A percentile compares a stretch with the other conserved stretches of the same genome.
phyloP scores from a whole-genome alignment of 1,140 invertebrate genomes.

The Drosophila elegans region DNA sequence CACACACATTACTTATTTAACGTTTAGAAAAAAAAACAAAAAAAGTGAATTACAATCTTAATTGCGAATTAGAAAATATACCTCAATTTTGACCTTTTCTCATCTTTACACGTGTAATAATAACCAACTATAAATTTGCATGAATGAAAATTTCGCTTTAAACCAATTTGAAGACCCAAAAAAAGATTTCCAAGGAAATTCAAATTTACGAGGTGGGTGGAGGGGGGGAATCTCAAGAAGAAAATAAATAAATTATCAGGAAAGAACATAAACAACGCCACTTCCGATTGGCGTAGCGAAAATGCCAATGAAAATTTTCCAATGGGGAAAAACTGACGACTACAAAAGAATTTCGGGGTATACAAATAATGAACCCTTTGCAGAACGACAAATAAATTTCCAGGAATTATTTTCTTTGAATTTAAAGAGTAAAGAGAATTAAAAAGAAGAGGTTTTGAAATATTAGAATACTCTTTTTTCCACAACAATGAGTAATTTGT shows the following conservation, averaged over 20 bases:
- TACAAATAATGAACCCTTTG: background rate
- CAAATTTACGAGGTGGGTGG: slow-evolving; percentile 16
- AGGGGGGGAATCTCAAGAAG: slow-evolving; percentile 1
- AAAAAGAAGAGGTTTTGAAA: background rate
- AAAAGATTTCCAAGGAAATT: slow-evolving; percentile 25
- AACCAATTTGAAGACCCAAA: slow-evolving; percentile 28
- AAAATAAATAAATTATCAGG: slow-evolving; percentile 38
- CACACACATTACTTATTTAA: background rate
- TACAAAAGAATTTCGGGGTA: slow-evolving; percentile 3
- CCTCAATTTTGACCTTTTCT: slow-evolving; percentile 3
- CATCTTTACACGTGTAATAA: slow-evolving; percentile 1
- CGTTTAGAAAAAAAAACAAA: too few relatives aligned
- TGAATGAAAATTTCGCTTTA: slow-evolving; percentile 53
- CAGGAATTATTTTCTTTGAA: background rate
- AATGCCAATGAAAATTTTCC: slow-evolving; percentile 4
- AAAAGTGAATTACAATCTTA: background rate
- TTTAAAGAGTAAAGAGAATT: background rate
- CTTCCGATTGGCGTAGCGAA: slow-evolving; percentile 33
- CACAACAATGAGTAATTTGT: too few relatives aligned
- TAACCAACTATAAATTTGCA: slow-evolving; percentile 10
- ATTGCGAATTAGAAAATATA: slow-evolving; percentile 32
- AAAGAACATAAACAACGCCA: slow-evolving; percentile 29
- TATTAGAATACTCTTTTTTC: too few relatives aligned
- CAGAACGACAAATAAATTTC: background rate
- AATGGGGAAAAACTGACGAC: background rate